Conservation (phyloP, 2,113 vertebrate species). For the Bubo blakistoni region DNA sequence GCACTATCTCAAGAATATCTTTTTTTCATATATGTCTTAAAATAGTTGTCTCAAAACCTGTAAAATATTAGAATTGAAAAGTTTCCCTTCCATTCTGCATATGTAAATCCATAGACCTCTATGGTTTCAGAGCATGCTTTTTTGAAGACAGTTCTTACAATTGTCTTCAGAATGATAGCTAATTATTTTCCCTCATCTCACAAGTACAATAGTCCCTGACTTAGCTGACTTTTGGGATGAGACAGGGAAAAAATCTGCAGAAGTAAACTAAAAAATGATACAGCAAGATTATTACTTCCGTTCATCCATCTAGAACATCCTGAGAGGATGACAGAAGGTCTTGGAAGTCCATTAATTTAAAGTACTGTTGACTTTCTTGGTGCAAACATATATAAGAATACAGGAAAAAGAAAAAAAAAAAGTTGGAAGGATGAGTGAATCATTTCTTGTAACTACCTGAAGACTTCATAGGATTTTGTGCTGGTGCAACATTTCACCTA, state of each 20-base stretch:
- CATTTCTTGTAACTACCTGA: neutral
- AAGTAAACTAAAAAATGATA: neutral
- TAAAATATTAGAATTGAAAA: neutral
- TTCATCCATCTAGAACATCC: neutral
- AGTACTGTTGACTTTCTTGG: neutral
- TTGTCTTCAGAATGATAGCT: neutral
- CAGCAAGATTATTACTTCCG: neutral
- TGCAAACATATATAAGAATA: neutral
- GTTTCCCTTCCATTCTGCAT: neutral
- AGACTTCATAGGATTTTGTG: neutral
- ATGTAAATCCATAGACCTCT: neutral
- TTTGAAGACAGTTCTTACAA: neutral
- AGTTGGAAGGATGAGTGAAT: neutral
- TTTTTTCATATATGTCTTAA: neutral
- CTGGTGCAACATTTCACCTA: neutral
- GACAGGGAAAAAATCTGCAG: neutral
- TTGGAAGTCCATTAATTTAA: constrained; percentile 26
- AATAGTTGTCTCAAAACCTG: neutral
- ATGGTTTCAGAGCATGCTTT: neutral
- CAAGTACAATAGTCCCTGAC: neutral
- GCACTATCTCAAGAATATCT: neutral
- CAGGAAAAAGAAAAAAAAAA: neutral
- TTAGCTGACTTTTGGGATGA: neutral
- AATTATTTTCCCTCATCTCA: neutral
- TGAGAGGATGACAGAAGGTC: constrained; percentile 5